Conservation (phyloP, 2,113 vertebrate genomes). For the Aythya baeri region DNA sequence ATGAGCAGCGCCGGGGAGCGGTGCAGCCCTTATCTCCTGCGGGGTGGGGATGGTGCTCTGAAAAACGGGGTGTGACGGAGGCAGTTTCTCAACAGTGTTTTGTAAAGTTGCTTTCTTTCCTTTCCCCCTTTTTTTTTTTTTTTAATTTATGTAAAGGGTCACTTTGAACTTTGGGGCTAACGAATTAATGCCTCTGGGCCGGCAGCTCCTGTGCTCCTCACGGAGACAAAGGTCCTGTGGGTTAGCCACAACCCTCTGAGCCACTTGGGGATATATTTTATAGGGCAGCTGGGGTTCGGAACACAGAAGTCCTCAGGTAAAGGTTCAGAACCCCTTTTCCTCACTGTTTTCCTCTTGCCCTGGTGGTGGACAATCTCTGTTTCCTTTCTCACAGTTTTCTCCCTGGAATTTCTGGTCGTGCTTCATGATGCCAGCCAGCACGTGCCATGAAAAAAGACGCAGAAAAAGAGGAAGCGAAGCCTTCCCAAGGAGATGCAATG, state of each 20-base stretch:
- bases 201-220: not conserved
- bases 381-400: not conserved
- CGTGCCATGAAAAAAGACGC: fast-evolving
- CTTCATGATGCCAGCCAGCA: not conserved
- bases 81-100: constrained; percentile 35
- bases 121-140: not conserved
- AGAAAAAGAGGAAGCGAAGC: not conserved
- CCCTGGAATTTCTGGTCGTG: fast-evolving
- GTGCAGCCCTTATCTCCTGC: constrained; percentile 11
- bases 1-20: not conserved
- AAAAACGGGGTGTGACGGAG: constrained; percentile 11
- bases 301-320: fast-evolving
- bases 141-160: not conserved
- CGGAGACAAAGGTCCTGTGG: not conserved
- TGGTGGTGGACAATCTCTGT: fast-evolving
- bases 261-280: not conserved
- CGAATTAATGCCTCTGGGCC: not conserved
- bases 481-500: fast-evolving
- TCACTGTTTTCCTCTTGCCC: not conserved
- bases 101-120: not conserved
- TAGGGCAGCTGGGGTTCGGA: not conserved
- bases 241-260: not conserved
- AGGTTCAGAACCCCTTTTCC: not conserved
- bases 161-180: not conserved
- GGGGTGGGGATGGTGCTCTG: constrained; percentile 39